Conservation (phyloP, 2,888 invertebrate species). For the Lissocephala sabroskyi region DNA sequence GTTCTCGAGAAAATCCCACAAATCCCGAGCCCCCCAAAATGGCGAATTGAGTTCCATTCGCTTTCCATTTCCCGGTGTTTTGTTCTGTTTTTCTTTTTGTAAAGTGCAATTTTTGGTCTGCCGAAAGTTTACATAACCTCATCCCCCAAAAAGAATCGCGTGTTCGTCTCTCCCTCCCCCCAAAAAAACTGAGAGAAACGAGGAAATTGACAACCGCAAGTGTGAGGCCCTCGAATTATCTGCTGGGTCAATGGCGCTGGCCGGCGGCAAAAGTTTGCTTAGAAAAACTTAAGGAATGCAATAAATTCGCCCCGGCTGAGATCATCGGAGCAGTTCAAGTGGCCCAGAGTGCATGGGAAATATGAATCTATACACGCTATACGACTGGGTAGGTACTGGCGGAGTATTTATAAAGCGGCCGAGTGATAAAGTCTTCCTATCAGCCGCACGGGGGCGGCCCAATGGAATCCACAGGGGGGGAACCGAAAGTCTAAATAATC, state of each 20-base stretch:
- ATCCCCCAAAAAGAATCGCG: too few species aligned
- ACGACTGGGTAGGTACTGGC: slow-evolving; percentile 67
- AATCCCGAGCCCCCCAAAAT: background rate
- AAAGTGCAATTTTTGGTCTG: slow-evolving; percentile 17
- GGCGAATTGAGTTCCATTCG: background rate
- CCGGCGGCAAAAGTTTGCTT: too few species aligned
- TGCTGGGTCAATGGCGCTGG: too few species aligned
- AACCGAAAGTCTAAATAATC: too few species aligned
- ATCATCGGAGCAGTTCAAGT: background rate
- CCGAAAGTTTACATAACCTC: slow-evolving; percentile 53
- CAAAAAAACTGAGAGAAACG: too few species aligned
- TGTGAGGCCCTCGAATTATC: slow-evolving; percentile 22
- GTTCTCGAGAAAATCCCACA: background rate
- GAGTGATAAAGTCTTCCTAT: too few species aligned
- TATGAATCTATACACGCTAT: slow-evolving; percentile 65
- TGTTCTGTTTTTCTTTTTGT: slow-evolving; percentile 23
- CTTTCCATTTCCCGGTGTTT: slow-evolving; percentile 11
- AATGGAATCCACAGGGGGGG: too few species aligned
- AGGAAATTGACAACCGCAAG: slow-evolving; percentile 39
- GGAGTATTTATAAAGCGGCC: too few species aligned
- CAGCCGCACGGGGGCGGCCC: too few species aligned
- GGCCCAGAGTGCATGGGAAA: too few species aligned
- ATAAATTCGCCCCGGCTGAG: background rate
- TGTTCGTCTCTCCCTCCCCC: too few species aligned
- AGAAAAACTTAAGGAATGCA: too few species aligned